phyloP scores from a whole-genome alignment of 2,797 vertebrate species.

The Sitta carolinensis region DNA sequence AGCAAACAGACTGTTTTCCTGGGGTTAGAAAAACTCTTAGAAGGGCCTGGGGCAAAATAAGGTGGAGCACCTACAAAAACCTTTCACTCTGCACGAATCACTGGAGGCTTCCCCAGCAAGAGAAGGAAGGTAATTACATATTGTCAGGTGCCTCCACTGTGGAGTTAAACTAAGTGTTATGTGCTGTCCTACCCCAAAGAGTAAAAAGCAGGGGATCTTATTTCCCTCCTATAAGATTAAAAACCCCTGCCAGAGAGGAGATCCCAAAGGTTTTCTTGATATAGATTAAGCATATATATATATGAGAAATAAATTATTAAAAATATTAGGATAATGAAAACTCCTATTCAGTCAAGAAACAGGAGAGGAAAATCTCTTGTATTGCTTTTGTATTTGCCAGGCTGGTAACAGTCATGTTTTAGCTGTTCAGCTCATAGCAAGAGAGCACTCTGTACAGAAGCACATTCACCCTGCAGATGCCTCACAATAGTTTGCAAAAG shows the following conservation, averaged over 20 bases:
- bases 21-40: neutral
- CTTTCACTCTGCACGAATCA: fast-evolving
- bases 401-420: neutral
- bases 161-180: neutral
- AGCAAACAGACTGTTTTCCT: neutral
- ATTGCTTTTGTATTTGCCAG: neutral
- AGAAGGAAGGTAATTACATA: neutral
- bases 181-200: neutral
- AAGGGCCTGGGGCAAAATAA: neutral
- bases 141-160: neutral
- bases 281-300: neutral
- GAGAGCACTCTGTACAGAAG: neutral
- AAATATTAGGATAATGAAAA: neutral
- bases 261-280: neutral
- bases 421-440: neutral
- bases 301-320: neutral
- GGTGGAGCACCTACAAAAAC: neutral
- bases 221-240: neutral
- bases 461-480: neutral
- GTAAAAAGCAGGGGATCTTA: neutral
- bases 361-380: neutral
- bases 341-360: neutral
- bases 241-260: neutral
- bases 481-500: neutral
- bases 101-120: neutral